These are phyloP conservation scores for Lordiphosa clarofinis DNA, from an alignment of 1,140 invertebrate genomes.

Conservation along the genomic window DNA sequence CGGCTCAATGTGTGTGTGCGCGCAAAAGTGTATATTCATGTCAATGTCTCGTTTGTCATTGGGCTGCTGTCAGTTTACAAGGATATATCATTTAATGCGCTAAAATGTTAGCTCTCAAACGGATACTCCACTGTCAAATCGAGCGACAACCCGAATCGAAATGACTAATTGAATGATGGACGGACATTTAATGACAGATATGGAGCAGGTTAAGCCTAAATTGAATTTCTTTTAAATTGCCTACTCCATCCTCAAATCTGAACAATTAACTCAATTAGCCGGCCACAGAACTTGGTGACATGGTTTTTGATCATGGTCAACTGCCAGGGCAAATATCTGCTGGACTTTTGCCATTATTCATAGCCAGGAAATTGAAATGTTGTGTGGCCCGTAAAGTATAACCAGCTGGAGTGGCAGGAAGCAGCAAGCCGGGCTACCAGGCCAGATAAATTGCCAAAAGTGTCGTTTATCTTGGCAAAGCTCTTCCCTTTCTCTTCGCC, in stretches of 20 bases:
- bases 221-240: conserved; percentile 1
- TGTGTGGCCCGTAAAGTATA: background rate
- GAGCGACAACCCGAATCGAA: background rate
- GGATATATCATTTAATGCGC: conserved; percentile 54
- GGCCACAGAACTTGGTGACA: conserved; percentile 23
- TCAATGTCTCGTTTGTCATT: conserved; percentile 46
- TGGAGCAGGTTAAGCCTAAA: too few species aligned
- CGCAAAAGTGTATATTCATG: conserved; percentile 44
- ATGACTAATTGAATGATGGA: conserved; percentile 38
- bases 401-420: background rate
- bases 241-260: conserved; percentile 15
- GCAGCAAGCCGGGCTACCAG: conserved; percentile 2
- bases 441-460: conserved; percentile 61
- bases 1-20: conserved; percentile 14
- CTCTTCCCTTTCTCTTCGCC: background rate
- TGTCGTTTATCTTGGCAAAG: conserved; percentile 59
- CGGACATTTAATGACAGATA: background rate
- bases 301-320: background rate
- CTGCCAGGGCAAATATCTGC: background rate
- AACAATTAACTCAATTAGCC: conserved; percentile 60
- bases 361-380: conserved; percentile 34
- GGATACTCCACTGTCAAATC: background rate
- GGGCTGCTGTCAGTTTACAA: conserved; percentile 43
- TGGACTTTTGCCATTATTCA: conserved; percentile 50
- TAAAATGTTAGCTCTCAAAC: conserved; percentile 15